Conservation (phyloP, 2,888 invertebrate genomes). For the Lycaena phlaeas region DNA sequence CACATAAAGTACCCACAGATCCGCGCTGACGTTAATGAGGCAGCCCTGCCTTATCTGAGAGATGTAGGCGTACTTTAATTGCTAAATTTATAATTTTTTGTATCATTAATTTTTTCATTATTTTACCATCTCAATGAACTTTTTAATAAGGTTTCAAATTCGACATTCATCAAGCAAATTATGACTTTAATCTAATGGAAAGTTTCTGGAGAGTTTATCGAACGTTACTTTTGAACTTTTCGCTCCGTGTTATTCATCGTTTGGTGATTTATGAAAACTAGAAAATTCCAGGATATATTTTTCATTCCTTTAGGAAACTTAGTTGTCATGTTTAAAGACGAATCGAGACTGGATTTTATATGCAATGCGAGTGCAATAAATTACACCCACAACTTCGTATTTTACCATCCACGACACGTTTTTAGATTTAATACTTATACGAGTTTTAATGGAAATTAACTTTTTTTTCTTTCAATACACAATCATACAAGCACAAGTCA, state of each 20-base stretch:
- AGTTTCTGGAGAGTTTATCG: constrained; percentile 50
- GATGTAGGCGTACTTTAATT: constrained; percentile 53
- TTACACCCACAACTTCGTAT: constrained; percentile 19
- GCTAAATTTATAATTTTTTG: constrained; percentile 46
- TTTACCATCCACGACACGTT: background rate
- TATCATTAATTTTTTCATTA: constrained; percentile 27
- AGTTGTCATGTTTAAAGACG: constrained; percentile 41
- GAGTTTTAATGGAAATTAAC: no score
- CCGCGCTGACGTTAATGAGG: constrained; percentile 64
- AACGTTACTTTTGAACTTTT: constrained; percentile 58
- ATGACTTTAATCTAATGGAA: constrained; percentile 62
- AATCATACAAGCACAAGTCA: no score
- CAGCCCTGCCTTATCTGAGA: constrained; percentile 57
- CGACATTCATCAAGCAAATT: constrained; percentile 60
- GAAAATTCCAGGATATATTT: constrained; percentile 52
- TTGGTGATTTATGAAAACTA: constrained; percentile 63
- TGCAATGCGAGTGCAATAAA: constrained; percentile 19
- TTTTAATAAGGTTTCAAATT: constrained; percentile 44
- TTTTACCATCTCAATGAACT: constrained; percentile 21
- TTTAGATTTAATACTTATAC: no score
- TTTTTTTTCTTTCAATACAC: no score
- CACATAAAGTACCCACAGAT: constrained; percentile 53
- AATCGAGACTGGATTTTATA: constrained; percentile 32
- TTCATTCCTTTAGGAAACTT: constrained; percentile 42
- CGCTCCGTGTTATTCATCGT: constrained; percentile 50